A percentile compares a stretch with the other conserved stretches of the same genome.
Evolutionary conservation across 2,888 invertebrate genomes (phyloP).

Genomic region (Cantharis flavilabris): DNA sequence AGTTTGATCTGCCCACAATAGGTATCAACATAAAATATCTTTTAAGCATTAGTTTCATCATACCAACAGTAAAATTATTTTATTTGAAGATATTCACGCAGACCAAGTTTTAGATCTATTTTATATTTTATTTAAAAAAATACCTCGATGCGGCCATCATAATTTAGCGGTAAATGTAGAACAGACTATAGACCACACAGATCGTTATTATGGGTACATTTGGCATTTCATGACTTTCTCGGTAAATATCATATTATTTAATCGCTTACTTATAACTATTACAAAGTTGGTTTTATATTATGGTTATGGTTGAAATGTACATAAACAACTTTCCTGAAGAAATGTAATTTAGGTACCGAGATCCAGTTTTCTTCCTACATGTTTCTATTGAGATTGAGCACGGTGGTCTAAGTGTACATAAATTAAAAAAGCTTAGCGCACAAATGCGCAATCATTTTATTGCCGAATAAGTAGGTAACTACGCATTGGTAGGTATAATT

Average conservation of each 20-base stretch:
- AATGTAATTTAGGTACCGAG: not conserved
- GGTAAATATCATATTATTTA: constrained; percentile 1
- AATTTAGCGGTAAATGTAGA: constrained; percentile 25
- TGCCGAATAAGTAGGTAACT: not conserved
- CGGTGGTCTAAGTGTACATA: not conserved
- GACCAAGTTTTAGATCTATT: constrained; percentile 5
- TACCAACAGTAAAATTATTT: not conserved
- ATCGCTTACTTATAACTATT: not conserved
- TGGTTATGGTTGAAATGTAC: not conserved
- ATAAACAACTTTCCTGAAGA: not conserved
- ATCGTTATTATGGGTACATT: constrained; percentile 13
- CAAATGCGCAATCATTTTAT: not conserved
- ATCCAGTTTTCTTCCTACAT: not conserved
- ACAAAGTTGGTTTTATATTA: not conserved
- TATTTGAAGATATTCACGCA: not conserved
- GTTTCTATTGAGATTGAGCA: not conserved
- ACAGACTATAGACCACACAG: constrained; percentile 26
- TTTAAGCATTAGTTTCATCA: not conserved
- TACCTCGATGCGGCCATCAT: constrained; percentile 18
- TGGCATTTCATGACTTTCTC: constrained; percentile 15
- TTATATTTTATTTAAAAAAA: constrained; percentile 2
- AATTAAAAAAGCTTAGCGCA: not conserved
- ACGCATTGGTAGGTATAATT: not conserved
- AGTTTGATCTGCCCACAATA: not conserved
- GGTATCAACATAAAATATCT: not conserved